Evolutionary conservation across 2,888 invertebrate species (phyloP), one percentile per base, ranked within the genome.

Genomic region (Crematogaster levior): DNA sequence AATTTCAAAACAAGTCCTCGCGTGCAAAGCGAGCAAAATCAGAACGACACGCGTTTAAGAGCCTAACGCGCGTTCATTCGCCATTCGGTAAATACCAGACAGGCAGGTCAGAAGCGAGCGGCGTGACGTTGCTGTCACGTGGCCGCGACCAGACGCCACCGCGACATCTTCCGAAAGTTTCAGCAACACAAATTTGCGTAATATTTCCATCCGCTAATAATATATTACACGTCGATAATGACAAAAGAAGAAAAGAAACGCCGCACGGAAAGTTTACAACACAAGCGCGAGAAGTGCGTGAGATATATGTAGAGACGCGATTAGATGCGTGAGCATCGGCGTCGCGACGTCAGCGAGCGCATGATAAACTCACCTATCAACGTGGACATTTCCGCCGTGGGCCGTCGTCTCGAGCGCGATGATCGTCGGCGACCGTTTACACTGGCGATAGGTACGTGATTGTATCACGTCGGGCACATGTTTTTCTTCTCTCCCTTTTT

Each of bases 301-400:
- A 48, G 43, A 34, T 34, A n/a, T 34, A 34, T 6, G 34, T 34
- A 6, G 34, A 34, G n/a, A n/a, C n/a, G n/a, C n/a, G n/a, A n/a
- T n/a, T n/a, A n/a, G n/a, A n/a, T n/a, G n/a, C n/a, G n/a, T n/a
- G n/a, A n/a, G n/a, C n/a, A n/a, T n/a, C n/a, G 56, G 56, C 70
- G 27, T 43, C 15, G 40, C 40, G 40, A 15, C 27, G 48, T n/a
- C 79, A 48, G 43, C 82, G 70, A 82, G 74, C 83, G 80, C 82
- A 82, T 85, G 86, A 88, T 83, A 85, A 82, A 92, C 93, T 93
- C 89, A 93, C 93, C 93, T 88, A 92, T 88, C 85, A 88, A 91
- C 84, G 91, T 87, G 85, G 92, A 92, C 93, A 93, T 93, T 86
- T 88, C 86, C 83, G 53, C 10, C 77, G 53, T 43, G 24, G 61